phyloP scores from a whole-genome alignment of 2,888 invertebrate genomes.

The Dynastes grantii region DNA sequence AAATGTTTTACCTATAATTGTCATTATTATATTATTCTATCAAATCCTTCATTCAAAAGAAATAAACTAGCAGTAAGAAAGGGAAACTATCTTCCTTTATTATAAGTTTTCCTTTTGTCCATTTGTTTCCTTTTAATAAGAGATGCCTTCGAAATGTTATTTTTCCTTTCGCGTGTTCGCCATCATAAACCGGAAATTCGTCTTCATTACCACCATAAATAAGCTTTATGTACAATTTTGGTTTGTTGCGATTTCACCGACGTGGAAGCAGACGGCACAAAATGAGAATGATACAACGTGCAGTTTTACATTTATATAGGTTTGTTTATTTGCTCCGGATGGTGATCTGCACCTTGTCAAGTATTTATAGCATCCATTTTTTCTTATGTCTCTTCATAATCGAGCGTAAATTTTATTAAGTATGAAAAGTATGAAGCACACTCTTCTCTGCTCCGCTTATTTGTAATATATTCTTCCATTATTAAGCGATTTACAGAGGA shows the following conservation, averaged over 20 bases:
- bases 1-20: no score
- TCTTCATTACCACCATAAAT: slow-evolving; percentile 31
- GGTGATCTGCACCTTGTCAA: slow-evolving; percentile 20
- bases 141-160: neutral
- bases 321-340: neutral
- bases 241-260: slow-evolving; percentile 24
- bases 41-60: neutral
- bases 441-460: neutral
- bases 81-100: neutral
- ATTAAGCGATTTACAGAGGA: neutral
- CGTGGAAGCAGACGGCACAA: neutral
- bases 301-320: slow-evolving; percentile 23
- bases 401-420: slow-evolving; percentile 5
- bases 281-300: neutral
- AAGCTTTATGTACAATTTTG: slow-evolving; percentile 19
- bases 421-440: slow-evolving; percentile 3
- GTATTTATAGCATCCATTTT: slow-evolving; percentile 15
- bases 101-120: neutral
- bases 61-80: neutral
- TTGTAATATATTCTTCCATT: neutral
- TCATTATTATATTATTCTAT: no score
- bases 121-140: neutral
- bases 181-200: slow-evolving; percentile 26
- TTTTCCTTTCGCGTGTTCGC: slow-evolving; percentile 13
- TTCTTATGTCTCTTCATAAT: slow-evolving; percentile 4